Evolutionary conservation across 2,888 invertebrate species (phyloP).

Genomic region (Drosophila cognata): DNA sequence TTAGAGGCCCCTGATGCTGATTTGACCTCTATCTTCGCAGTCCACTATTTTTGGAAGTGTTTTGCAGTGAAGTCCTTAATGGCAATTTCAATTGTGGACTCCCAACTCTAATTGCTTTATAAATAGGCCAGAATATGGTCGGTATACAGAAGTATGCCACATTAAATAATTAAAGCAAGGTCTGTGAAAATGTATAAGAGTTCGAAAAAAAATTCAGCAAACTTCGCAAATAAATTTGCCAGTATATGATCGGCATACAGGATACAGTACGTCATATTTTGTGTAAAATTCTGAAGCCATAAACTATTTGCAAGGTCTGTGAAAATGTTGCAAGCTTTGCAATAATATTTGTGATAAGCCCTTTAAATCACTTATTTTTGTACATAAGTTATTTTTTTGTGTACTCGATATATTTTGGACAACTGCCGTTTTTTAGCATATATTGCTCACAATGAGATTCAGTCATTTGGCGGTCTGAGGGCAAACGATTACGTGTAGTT

Average conservation of each 20-base stretch:
- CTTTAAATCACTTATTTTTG: background rate
- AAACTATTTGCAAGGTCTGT: background rate
- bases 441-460: background rate
- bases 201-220: background rate
- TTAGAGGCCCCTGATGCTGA: background rate
- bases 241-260: background rate
- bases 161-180: background rate
- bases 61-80: background rate
- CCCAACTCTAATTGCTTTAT: background rate
- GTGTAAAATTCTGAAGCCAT: background rate
- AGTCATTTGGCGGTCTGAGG: slow-evolving; percentile 5
- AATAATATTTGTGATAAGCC: background rate
- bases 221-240: background rate
- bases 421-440: background rate
- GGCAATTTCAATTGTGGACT: background rate
- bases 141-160: background rate
- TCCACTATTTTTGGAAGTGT: background rate
- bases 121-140: background rate
- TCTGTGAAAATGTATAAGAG: background rate
- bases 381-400: background rate
- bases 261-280: background rate
- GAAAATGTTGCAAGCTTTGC: background rate
- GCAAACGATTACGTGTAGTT: slow-evolving; percentile 7
- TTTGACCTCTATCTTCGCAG: background rate
- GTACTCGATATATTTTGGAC: background rate